Evolutionary conservation across 2,888 invertebrate genomes (phyloP).

Genomic region (Hipparchia semele): DNA sequence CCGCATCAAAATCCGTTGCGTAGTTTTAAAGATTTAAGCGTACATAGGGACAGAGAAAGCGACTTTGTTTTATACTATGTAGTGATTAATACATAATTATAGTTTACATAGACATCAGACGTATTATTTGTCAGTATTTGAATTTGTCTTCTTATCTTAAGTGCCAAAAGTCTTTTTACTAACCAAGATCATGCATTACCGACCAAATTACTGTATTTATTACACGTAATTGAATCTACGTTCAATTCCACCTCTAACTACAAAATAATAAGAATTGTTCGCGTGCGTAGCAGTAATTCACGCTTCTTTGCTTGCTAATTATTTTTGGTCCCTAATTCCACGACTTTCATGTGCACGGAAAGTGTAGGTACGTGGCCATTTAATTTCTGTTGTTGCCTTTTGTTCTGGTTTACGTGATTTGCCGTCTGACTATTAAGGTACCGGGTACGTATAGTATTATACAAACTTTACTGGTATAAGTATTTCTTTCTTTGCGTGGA

Average conservation of each 20-base stretch:
- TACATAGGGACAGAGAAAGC: too few relatives aligned
- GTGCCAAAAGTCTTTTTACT: too few relatives aligned
- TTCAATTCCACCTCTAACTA: slow-evolving; percentile 73
- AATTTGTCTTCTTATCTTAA: too few relatives aligned
- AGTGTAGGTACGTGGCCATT: slow-evolving; percentile 26
- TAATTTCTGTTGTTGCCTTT: slow-evolving; percentile 31
- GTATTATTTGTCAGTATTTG: too few relatives aligned
- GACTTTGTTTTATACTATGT: too few relatives aligned
- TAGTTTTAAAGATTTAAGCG: too few relatives aligned
- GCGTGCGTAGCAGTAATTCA: slow-evolving; percentile 71
- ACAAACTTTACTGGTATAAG: slow-evolving; percentile 10
- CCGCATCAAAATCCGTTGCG: too few relatives aligned
- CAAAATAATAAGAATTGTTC: slow-evolving; percentile 73
- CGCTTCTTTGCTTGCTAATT: slow-evolving; percentile 66
- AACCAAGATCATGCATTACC: too few relatives aligned
- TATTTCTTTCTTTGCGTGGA: not conserved
- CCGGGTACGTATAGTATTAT: not conserved
- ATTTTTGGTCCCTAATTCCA: slow-evolving; percentile 66
- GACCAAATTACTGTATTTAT: slow-evolving; percentile 9
- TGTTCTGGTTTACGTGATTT: slow-evolving; percentile 22
- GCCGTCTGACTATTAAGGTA: slow-evolving; percentile 13
- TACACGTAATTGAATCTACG: slow-evolving; percentile 43
- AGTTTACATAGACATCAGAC: too few relatives aligned
- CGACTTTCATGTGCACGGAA: slow-evolving; percentile 54
- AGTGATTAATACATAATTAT: too few relatives aligned